These are phyloP conservation scores for Mareca strepera DNA, from an alignment of 2,797 vertebrate species.

Conservation along the genomic window DNA sequence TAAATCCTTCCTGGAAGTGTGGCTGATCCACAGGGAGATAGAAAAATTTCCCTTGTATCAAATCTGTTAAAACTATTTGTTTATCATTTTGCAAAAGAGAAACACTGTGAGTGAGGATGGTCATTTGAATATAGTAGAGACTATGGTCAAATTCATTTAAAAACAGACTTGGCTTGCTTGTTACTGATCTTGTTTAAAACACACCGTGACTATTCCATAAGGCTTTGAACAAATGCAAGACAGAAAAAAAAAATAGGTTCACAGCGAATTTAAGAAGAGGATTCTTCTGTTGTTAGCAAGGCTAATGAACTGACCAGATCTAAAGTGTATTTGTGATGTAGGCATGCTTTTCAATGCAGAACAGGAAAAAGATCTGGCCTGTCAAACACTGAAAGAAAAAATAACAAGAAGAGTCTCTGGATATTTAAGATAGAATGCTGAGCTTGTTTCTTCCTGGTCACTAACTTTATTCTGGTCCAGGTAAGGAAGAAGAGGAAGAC, in stretches of 20 bases:
- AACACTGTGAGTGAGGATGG: not conserved
- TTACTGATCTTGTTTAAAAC: not conserved
- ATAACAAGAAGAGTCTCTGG: not conserved
- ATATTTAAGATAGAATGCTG: not conserved
- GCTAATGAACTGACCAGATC: not conserved
- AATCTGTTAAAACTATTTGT: conserved; percentile 6
- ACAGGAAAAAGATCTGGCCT: not conserved
- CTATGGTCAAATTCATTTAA: not conserved
- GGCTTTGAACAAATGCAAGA: conserved; percentile 14
- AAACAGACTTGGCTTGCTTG: not conserved
- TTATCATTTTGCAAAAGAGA: conserved; percentile 7
- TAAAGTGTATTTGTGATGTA: not conserved
- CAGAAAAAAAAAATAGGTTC: not conserved
- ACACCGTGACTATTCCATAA: not conserved
- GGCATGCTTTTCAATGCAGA: not conserved
- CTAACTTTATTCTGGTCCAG: not conserved
- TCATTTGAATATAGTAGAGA: not conserved
- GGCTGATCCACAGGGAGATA: not conserved
- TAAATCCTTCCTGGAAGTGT: conserved; percentile 49
- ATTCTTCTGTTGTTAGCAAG: not conserved
- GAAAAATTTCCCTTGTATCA: not conserved
- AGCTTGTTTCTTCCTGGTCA: not conserved
- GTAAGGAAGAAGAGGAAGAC: not conserved
- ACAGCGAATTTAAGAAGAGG: not conserved
- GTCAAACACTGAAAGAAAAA: not conserved